phyloP scores from a whole-genome alignment of 2,113 vertebrate genomes.

The Neodon shergylaensis region DNA sequence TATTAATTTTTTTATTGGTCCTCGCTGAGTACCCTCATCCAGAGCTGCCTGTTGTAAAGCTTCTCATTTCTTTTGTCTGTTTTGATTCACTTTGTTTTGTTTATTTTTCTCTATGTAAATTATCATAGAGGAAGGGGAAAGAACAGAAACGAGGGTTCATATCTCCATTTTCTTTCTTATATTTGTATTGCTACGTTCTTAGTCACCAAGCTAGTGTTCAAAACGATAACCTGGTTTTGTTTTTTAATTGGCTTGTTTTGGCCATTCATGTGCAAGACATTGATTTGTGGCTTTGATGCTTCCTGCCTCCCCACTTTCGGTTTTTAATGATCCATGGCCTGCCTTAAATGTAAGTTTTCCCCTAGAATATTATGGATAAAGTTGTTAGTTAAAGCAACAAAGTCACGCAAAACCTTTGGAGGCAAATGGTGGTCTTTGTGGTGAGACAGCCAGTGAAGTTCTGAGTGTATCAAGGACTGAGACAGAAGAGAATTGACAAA shows the following conservation, averaged over 20 bases:
- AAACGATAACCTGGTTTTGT: not conserved
- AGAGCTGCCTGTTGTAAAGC: not conserved
- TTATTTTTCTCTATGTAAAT: slow-evolving; percentile 40
- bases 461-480: not conserved
- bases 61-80: not conserved
- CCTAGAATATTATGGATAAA: not conserved
- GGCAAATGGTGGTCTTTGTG: not conserved
- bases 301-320: not conserved
- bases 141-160: not conserved
- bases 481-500: slow-evolving; percentile 3
- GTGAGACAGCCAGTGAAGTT: not conserved
- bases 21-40: not conserved
- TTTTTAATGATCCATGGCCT: slow-evolving; percentile 38
- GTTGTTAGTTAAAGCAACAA: slow-evolving; percentile 6
- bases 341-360: slow-evolving; percentile 36
- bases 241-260: slow-evolving; percentile 2
- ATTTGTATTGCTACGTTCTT: slow-evolving; percentile 30
- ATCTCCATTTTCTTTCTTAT: not conserved
- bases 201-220: slow-evolving; percentile 1
- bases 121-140: not conserved
- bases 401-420: not conserved
- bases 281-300: not conserved
- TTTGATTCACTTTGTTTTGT: slow-evolving; percentile 52
- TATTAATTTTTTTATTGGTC: slow-evolving; percentile 53
- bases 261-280: slow-evolving; percentile 26